A percentile compares a stretch with the other conserved stretches of the same genome.
Evolutionary conservation across 2,888 invertebrate genomes (phyloP).

Genomic region (Campaea margaritaria): DNA sequence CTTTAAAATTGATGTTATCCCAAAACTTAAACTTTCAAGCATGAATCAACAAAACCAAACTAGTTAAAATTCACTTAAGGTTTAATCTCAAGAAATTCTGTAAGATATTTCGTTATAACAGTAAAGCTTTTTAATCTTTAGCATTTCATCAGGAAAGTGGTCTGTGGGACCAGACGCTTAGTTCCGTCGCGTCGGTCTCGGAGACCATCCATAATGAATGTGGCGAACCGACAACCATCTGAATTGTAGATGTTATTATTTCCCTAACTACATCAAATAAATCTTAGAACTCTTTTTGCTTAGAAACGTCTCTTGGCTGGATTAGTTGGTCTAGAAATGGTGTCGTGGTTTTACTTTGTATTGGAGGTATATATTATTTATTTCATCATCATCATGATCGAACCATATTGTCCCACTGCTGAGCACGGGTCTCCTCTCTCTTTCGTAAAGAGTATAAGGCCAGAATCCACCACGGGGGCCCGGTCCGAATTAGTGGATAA

Average conservation of each 20-base stretch:
- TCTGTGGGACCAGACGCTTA: not conserved
- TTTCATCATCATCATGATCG: no score
- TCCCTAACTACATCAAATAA: conserved; percentile 33
- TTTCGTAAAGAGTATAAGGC: no score
- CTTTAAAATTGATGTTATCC: not conserved
- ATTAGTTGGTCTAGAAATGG: not conserved
- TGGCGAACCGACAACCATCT: conserved; percentile 52
- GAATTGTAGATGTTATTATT: conserved; percentile 67
- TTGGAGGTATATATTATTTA: no score
- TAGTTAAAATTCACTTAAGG: conserved; percentile 11
- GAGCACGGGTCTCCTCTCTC: no score
- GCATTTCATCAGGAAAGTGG: conserved; percentile 40
- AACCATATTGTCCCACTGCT: no score
- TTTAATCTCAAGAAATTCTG: not conserved
- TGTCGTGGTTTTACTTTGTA: not conserved
- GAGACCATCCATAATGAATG: conserved; percentile 50
- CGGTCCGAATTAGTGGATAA: no score
- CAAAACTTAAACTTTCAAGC: not conserved
- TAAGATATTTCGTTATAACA: not conserved
- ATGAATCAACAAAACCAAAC: conserved; percentile 5
- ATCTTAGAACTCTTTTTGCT: not conserved
- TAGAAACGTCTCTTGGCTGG: not conserved
- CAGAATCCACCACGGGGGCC: no score
- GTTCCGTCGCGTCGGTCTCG: not conserved
- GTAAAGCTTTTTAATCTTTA: not conserved